phyloP scores from a whole-genome alignment of 2,888 invertebrate species.

The Xestia rhomboidea region DNA sequence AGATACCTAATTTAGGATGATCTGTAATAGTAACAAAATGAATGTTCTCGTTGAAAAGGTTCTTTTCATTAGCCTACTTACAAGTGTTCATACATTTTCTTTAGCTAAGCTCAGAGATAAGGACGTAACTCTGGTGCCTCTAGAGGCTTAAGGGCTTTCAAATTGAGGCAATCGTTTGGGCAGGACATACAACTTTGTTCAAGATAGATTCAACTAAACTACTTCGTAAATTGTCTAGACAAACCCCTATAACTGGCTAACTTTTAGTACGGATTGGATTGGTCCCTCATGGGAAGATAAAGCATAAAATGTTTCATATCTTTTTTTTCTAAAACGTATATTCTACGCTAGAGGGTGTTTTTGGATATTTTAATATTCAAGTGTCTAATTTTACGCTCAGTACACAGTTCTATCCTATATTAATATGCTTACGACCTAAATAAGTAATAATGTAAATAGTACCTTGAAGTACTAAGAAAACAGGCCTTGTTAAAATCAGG shows the following conservation, averaged over 20 bases:
- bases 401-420: background rate
- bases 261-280: background rate
- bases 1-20: constrained; percentile 28
- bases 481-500: constrained; percentile 7
- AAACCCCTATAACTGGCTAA: constrained; percentile 13
- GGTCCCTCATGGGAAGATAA: constrained; percentile 30
- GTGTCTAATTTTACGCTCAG: background rate
- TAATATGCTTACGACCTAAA: background rate
- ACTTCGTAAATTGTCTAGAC: constrained; percentile 32
- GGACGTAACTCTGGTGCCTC: constrained; percentile 2
- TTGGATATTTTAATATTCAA: constrained; percentile 3
- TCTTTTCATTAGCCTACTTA: constrained; percentile 39
- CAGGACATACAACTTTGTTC: constrained; percentile 27
- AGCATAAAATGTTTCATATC: background rate
- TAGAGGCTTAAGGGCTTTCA: constrained; percentile 12
- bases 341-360: background rate
- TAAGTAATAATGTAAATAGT: background rate
- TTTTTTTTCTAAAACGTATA: background rate
- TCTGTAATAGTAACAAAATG: constrained; percentile 12
- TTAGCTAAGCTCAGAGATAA: constrained; percentile 22
- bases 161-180: constrained; percentile 33
- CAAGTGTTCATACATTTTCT: constrained; percentile 37
- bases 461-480: constrained; percentile 20
- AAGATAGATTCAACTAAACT: constrained; percentile 38
- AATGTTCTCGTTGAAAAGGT: constrained; percentile 31